Base-by-base conservation (phyloP, 1,140 invertebrate species). In the Battus philenor region DNA sequence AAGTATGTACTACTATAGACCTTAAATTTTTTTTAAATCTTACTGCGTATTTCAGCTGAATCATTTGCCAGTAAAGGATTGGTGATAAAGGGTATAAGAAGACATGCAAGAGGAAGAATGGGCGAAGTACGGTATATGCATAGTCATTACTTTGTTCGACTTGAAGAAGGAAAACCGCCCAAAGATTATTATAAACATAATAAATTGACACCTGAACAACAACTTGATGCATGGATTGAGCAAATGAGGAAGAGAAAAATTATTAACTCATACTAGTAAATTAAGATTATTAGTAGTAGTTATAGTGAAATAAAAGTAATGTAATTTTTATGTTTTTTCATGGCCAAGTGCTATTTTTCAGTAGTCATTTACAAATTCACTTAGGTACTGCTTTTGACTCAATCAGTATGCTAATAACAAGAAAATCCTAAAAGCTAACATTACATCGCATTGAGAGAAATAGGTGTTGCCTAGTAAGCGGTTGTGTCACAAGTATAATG, bases 121-220 rank as follows among this genome's bases (percentile, higher is more conserved):
- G 96, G 95, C 10, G 69, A 86, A 47, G 87, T 98, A 0, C 87
- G 91, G 44, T 97, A 98, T 67, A 90, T 89, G 47, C 93, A 97
- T 76, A 90, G 89, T 54, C 91, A 98, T 81, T 98, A 97, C 75
- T 98, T 93, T 88, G 91, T 98, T 0, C 86, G 93, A 16, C 85
- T 99, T 17, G 95, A 97, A 86, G 97, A 99, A 89, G 97, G 97
- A 5, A 88, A 89, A 66, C 97, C 97, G 47, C 97, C 97, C n/a
- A 76, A 90, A 74, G 77, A 94, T 63, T 96, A 95, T 73, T 93
- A 96, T 71, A 88, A 91, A 58, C 87, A 86, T 27, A 73, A 87
- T 47, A 88, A 89, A n/a, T 87, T 90, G 49, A 90, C 90, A 53
- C 92, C 93, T 0, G 88, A 93, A 51, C 84, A 95, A 74, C 86